Conservation (phyloP, 1,140 invertebrate species). For the Plectus sambesii region DNA sequence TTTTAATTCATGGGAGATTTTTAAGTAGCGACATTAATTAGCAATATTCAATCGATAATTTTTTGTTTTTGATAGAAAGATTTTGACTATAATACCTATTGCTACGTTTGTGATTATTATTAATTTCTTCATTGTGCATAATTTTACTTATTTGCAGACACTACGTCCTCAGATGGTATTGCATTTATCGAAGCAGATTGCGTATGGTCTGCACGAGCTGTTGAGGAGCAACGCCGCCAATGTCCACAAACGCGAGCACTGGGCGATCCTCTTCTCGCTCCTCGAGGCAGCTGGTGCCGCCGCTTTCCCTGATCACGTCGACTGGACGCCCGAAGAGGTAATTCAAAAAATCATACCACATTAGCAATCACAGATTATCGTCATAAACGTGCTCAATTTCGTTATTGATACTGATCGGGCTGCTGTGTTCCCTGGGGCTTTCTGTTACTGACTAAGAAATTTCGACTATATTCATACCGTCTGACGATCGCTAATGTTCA, state of each 20-base stretch:
- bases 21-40: background rate
- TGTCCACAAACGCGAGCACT: conserved; percentile 79
- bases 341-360: background rate
- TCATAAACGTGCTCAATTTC: background rate
- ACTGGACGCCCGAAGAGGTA: conserved; percentile 36
- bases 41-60: background rate
- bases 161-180: conserved; percentile 56
- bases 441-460: too few species aligned
- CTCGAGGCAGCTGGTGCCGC: conserved; percentile 86
- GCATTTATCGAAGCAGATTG: conserved; percentile 60
- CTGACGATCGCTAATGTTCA: conserved; percentile 40
- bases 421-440: background rate
- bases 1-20: too few species aligned
- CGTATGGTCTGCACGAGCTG: conserved; percentile 75
- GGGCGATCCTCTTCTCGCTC: conserved; percentile 78
- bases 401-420: conserved; percentile 42
- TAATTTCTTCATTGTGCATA: conserved; percentile 7
- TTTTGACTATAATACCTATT: too few species aligned
- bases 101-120: too few species aligned
- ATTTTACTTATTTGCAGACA: conserved; percentile 23
- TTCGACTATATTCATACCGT: background rate
- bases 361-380: background rate
- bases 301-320: conserved; percentile 50
- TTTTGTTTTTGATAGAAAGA: conserved; percentile 18
- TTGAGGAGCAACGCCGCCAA: conserved; percentile 86